Conservation (phyloP, 2,797 vertebrate species). For the Sebastiscus tertius region DNA sequence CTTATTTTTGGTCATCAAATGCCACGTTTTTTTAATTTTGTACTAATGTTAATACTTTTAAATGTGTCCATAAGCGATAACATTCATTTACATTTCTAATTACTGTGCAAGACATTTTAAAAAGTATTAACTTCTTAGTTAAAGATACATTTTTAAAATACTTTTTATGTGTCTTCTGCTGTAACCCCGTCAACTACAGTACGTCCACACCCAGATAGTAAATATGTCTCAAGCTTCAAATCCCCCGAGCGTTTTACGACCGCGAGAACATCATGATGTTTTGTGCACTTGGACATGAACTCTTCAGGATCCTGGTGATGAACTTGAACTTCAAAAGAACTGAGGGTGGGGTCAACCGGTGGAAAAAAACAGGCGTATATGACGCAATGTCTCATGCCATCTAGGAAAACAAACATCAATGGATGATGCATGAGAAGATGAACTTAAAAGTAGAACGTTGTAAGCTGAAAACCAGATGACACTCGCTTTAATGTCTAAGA, state of each 20-base stretch:
- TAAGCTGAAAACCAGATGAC: slow-evolving; percentile 61
- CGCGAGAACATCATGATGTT: slow-evolving; percentile 18
- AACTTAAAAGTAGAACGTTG: slow-evolving; percentile 29
- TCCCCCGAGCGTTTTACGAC: slow-evolving; percentile 19
- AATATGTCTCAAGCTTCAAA: slow-evolving; percentile 20
- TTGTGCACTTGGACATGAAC: slow-evolving; percentile 56
- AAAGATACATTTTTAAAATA: neutral
- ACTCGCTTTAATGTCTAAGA: slow-evolving; percentile 33
- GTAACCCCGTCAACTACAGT: neutral
- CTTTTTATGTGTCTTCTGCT: neutral
- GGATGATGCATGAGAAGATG: slow-evolving; percentile 46
- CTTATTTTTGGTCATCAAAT: neutral
- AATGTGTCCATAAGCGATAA: neutral
- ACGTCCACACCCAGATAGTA: neutral
- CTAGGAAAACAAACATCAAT: slow-evolving; percentile 61
- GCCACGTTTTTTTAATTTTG: neutral
- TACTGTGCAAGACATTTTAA: neutral
- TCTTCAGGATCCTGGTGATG: slow-evolving; percentile 41
- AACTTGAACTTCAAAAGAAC: slow-evolving; percentile 67
- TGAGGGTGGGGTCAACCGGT: slow-evolving; percentile 36
- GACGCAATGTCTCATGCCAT: slow-evolving; percentile 61
- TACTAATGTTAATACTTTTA: neutral
- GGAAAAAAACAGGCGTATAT: slow-evolving; percentile 50
- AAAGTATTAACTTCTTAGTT: neutral
- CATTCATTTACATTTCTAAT: neutral